These are phyloP conservation scores for Sebastolobus alascanus DNA, from an alignment of 2,797 vertebrate species.

Conservation along the genomic window DNA sequence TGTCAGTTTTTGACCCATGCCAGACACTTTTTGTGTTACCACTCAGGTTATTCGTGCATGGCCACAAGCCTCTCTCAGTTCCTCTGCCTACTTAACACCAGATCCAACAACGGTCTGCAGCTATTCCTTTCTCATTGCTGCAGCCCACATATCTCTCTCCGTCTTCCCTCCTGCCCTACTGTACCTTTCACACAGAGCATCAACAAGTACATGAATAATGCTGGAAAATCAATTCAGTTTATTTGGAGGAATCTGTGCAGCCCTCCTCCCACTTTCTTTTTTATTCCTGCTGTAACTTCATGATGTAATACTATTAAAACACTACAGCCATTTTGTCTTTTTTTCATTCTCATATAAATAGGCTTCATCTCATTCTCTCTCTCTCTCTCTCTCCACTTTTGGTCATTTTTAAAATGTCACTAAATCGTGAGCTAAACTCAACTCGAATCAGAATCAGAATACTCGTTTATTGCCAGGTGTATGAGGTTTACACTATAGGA, in stretches of 20 bases:
- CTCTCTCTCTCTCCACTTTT: neutral
- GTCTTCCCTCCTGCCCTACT: constrained; percentile 33
- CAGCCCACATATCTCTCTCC: constrained; percentile 56
- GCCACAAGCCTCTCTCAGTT: constrained; percentile 24
- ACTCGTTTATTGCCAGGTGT: too few species aligned
- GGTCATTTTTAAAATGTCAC: too few species aligned
- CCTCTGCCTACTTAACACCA: constrained; percentile 54
- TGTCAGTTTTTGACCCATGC: constrained; percentile 18
- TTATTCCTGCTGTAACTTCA: constrained; percentile 16
- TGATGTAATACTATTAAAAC: constrained; percentile 32
- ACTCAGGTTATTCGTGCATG: neutral
- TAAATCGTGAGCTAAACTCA: neutral
- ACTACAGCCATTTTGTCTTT: constrained; percentile 18
- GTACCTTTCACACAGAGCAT: constrained; percentile 32
- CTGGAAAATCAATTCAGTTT: constrained; percentile 20
- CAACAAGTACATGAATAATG: constrained; percentile 41
- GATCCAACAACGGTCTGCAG: constrained; percentile 56
- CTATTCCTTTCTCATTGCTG: constrained; percentile 2
- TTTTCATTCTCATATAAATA: too few species aligned
- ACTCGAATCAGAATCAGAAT: neutral
- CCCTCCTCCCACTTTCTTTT: constrained; percentile 36
- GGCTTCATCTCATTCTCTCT: neutral
- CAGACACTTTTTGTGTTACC: neutral
- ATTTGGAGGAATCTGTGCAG: constrained; percentile 33
- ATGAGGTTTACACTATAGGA: too few species aligned